A percentile compares a stretch with the other conserved stretches of the same genome.
Evolutionary conservation across 2,888 invertebrate species (phyloP).

Genomic region (Drosophila hamatofila): DNA sequence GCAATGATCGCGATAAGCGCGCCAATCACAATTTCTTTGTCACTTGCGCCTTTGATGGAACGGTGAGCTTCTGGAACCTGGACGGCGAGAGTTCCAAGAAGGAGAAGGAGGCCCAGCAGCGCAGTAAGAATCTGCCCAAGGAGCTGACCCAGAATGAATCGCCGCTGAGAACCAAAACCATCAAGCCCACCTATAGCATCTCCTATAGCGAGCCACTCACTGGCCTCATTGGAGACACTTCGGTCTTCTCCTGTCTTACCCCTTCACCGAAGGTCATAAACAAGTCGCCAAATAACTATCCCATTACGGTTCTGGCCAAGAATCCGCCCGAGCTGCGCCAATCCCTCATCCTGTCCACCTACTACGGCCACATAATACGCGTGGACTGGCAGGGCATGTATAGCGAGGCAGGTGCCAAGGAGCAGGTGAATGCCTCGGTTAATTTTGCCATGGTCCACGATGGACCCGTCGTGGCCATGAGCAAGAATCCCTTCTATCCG

Average conservation of each 20-base stretch:
- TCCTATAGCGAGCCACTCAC: conserved; percentile 86
- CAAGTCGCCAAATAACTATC: conserved; percentile 67
- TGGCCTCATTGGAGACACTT: conserved; percentile 79
- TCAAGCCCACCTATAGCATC: conserved; percentile 88
- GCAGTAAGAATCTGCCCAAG: conserved; percentile 86
- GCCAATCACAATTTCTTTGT: conserved; percentile 87
- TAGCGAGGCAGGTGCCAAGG: conserved; percentile 87
- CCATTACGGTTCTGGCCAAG: conserved; percentile 47
- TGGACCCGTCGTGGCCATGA: conserved; percentile 88
- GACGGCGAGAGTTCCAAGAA: conserved; percentile 79
- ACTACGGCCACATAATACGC: conserved; percentile 78
- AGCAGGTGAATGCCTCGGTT: conserved; percentile 85
- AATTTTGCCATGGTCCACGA: conserved; percentile 88
- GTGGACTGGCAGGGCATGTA: conserved; percentile 89
- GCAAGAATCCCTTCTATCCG: conserved; percentile 88
- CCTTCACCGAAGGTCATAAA: conserved; percentile 43
- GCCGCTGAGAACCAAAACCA: conserved; percentile 87
- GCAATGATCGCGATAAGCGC: conserved; percentile 83
- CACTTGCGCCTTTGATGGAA: conserved; percentile 89
- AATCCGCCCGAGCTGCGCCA: conserved; percentile 69
- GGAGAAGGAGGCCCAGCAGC: conserved; percentile 42
- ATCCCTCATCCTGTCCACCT: conserved; percentile 74
- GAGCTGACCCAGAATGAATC: conserved; percentile 88
- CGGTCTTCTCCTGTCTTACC: conserved; percentile 60
- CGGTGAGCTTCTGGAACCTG: conserved; percentile 90